A percentile compares a stretch with the other conserved stretches of the same genome.
Conservation (phyloP, 1,140 invertebrate species). For the Caerostris extrusa region DNA sequence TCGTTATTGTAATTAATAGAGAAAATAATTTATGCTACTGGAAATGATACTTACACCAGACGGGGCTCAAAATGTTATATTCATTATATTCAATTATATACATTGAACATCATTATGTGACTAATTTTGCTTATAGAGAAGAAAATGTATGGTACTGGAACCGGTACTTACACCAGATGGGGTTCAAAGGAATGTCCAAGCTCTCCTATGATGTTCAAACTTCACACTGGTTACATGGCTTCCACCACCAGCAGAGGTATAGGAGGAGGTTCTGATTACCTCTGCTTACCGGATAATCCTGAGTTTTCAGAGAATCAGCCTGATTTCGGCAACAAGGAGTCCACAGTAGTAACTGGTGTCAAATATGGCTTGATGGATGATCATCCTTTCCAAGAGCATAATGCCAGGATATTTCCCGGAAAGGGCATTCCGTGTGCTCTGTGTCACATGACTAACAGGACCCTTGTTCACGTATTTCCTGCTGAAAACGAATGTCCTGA, state of each 20-base stretch:
- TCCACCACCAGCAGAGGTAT: conserved; percentile 54
- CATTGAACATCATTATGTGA: too few relatives aligned
- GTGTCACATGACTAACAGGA: conserved; percentile 72
- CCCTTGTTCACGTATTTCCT: conserved; percentile 49
- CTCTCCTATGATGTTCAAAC: conserved; percentile 55
- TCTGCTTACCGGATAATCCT: conserved; percentile 55
- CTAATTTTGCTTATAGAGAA: conserved; percentile 56
- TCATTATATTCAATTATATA: too few relatives aligned
- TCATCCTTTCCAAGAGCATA: conserved; percentile 28
- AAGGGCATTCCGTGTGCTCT: conserved; percentile 59
- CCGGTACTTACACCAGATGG: conserved; percentile 51
- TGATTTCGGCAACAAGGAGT: neutral
- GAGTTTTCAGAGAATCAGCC: neutral
- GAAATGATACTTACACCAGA: too few relatives aligned
- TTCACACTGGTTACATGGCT: conserved; percentile 46
- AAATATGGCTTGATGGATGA: conserved; percentile 66
- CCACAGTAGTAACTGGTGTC: conserved; percentile 12
- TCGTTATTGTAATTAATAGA: too few relatives aligned
- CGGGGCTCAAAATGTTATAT: too few relatives aligned
- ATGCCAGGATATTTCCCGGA: conserved; percentile 43
- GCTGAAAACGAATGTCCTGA: conserved; percentile 49
- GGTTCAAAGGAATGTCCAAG: conserved; percentile 55
- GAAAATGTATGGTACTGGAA: conserved; percentile 67
- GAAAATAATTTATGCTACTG: too few relatives aligned
- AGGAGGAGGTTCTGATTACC: conserved; percentile 50